Percentiles rank a stretch among this genome's conserved stretches.
Evolutionary conservation across 2,888 invertebrate species (phyloP).

Genomic region (Dynastes grantii): DNA sequence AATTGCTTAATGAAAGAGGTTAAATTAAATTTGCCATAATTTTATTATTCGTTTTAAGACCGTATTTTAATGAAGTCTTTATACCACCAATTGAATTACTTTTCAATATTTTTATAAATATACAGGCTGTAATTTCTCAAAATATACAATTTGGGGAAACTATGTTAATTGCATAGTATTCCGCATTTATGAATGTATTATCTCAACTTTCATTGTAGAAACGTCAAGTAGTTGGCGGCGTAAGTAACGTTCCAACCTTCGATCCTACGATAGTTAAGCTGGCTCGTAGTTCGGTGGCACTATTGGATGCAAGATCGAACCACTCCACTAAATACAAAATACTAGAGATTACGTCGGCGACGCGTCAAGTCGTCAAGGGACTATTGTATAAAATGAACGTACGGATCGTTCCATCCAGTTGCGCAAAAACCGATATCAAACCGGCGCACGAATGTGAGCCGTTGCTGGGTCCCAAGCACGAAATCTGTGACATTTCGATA

Average conservation of each 20-base stretch:
- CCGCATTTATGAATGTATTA: too few species aligned
- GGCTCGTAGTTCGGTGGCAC: conserved; percentile 50
- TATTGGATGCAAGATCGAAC: conserved; percentile 62
- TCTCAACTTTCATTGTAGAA: too few species aligned
- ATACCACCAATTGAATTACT: too few species aligned
- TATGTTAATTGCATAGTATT: too few species aligned
- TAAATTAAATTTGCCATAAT: too few species aligned
- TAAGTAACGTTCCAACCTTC: background rate
- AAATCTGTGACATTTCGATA: conserved; percentile 70
- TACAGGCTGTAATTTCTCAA: too few species aligned
- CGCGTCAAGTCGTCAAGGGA: conserved; percentile 75
- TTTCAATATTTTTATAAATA: too few species aligned
- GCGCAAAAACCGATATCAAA: conserved; percentile 66
- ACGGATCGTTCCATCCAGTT: conserved; percentile 74
- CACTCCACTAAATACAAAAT: conserved; percentile 60
- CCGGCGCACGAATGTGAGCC: conserved; percentile 59
- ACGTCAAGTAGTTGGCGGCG: too few species aligned
- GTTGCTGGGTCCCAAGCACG: conserved; percentile 61
- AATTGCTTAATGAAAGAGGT: too few species aligned
- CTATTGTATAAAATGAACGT: conserved; percentile 74
- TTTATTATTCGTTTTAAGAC: too few species aligned
- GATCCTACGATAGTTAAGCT: background rate
- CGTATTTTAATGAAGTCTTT: too few species aligned
- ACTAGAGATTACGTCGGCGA: conserved; percentile 69
- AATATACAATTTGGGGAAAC: too few species aligned